A percentile compares a stretch with the other conserved stretches of the same genome.
phyloP scores from a whole-genome alignment of 2,113 vertebrate species.

The Ia io region DNA sequence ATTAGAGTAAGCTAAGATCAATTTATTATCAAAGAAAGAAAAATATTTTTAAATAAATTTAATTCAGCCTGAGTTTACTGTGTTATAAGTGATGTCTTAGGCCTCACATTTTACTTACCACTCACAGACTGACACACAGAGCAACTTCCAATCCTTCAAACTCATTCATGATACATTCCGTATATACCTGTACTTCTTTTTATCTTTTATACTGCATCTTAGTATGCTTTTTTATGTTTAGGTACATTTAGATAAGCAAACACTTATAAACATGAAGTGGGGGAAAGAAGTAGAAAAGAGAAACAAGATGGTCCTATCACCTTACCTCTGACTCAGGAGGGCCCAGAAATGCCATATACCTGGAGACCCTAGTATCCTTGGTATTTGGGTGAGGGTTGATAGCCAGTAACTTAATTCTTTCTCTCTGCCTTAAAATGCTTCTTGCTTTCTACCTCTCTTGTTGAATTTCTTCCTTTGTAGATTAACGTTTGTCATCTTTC shows the following conservation, averaged over 20 bases:
- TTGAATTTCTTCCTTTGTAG: background rate
- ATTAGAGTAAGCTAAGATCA: background rate
- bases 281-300: background rate
- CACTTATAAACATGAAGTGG: background rate
- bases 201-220: background rate
- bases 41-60: background rate
- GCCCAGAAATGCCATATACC: background rate
- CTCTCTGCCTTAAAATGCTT: background rate
- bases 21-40: background rate
- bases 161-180: background rate
- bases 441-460: background rate
- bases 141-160: background rate
- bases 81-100: background rate
- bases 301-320: background rate
- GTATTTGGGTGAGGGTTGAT: background rate
- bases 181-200: background rate
- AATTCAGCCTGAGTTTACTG: background rate
- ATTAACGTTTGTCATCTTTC: background rate
- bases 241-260: background rate
- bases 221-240: background rate
- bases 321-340: background rate
- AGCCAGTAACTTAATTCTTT: background rate
- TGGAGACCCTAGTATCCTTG: background rate
- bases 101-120: background rate
- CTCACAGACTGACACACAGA: background rate